These are phyloP conservation scores for Microctonus hyperodae DNA, from an alignment of 2,888 invertebrate genomes.

Conservation along the genomic window DNA sequence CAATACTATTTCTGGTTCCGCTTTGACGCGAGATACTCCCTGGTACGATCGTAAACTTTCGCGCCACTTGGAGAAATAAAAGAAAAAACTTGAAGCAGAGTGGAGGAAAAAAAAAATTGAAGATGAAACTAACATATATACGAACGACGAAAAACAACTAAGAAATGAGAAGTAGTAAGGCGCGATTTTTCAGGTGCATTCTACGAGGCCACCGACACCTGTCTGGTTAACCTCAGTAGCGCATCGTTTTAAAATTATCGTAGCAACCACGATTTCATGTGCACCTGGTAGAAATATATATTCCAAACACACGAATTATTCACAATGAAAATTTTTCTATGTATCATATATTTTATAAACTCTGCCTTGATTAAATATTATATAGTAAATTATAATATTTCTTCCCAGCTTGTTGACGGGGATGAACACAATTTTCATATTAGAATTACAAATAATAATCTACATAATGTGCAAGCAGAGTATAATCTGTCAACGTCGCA, in stretches of 20 bases:
- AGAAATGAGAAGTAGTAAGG: conserved; percentile 24
- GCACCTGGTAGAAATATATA: conserved; percentile 35
- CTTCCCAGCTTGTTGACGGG: too few relatives aligned
- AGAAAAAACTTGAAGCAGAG: conserved; percentile 3
- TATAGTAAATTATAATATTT: too few relatives aligned
- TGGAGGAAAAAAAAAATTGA: conserved; percentile 21
- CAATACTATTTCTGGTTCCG: conserved; percentile 38
- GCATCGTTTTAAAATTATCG: conserved; percentile 27
- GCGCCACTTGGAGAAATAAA: conserved; percentile 18
- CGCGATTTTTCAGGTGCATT: conserved; percentile 34
- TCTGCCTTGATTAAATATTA: too few relatives aligned
- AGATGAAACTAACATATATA: conserved; percentile 13
- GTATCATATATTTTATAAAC: too few relatives aligned
- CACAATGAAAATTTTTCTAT: not conserved
- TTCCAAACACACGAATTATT: not conserved
- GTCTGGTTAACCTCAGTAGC: conserved; percentile 30
- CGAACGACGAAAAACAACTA: conserved; percentile 1
- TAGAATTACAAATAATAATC: not conserved
- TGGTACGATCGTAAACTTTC: conserved; percentile 42
- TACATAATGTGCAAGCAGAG: not conserved
- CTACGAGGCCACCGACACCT: conserved; percentile 27
- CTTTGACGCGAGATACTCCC: conserved; percentile 36
- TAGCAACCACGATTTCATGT: conserved; percentile 37
- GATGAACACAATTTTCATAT: not conserved
- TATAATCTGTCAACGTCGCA: conserved; percentile 3